Percentiles rank a stretch among this genome's conserved stretches.
Evolutionary conservation across 2,888 invertebrate species (phyloP).

Genomic region (Metopia argyrocephala): DNA sequence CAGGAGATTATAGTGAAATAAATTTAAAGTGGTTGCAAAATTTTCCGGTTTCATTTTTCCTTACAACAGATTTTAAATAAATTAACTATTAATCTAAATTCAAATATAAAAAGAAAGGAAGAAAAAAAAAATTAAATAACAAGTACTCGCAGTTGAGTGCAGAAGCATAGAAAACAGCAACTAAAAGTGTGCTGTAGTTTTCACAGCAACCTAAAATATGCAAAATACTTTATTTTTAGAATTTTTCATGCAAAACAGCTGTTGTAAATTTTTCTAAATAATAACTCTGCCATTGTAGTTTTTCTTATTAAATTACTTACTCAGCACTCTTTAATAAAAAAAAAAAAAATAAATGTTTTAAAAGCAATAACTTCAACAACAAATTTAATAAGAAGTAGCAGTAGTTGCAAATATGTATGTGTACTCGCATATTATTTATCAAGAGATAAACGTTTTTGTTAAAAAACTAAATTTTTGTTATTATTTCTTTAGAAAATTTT

Average conservation of each 20-base stretch:
- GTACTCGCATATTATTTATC: too few relatives aligned
- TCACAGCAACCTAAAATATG: slow-evolving; percentile 10
- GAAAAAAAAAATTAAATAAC: not conserved
- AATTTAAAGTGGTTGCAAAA: slow-evolving; percentile 2
- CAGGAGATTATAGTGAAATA: slow-evolving; percentile 25
- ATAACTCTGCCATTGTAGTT: too few relatives aligned
- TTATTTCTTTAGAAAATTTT: too few relatives aligned
- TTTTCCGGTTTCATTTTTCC: not conserved
- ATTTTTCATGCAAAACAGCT: not conserved
- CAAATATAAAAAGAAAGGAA: not conserved
- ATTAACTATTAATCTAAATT: slow-evolving; percentile 47
- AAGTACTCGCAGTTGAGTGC: not conserved
- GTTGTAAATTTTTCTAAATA: not conserved
- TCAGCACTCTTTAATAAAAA: not conserved
- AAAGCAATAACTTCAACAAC: too few relatives aligned
- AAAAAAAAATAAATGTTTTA: too few relatives aligned
- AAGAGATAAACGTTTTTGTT: too few relatives aligned
- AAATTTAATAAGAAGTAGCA: too few relatives aligned
- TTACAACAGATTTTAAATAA: slow-evolving; percentile 38
- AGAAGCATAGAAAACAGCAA: not conserved
- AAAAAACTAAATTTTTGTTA: too few relatives aligned
- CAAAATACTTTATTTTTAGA: not conserved
- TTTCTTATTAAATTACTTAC: not conserved
- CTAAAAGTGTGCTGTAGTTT: slow-evolving; percentile 19
- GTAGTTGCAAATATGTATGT: too few relatives aligned